Evolutionary conservation across 1,140 invertebrate species (phyloP).

Genomic region (Diorhabda sublineata): DNA sequence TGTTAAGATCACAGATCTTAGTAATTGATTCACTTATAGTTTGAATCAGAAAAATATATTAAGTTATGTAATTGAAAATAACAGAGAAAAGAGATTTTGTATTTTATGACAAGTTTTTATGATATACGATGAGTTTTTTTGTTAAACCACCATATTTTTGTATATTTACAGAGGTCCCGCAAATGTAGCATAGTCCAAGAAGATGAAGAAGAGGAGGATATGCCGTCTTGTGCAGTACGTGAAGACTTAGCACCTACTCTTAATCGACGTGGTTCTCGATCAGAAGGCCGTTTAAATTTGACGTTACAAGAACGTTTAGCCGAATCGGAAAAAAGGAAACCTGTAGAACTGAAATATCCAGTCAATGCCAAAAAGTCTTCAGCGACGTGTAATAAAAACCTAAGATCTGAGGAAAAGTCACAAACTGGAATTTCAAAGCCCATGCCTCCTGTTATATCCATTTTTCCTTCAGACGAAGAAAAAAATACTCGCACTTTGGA

Average conservation of each 20-base stretch:
- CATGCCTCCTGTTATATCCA: background rate
- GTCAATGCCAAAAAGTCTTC: background rate
- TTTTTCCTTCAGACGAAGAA: background rate
- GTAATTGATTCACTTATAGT: too few relatives aligned
- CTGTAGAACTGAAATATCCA: constrained; percentile 17
- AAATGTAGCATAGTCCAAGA: constrained; percentile 87
- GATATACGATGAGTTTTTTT: too few relatives aligned
- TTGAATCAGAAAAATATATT: too few relatives aligned
- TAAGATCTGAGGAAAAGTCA: background rate
- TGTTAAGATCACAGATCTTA: too few relatives aligned
- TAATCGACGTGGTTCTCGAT: constrained; percentile 57
- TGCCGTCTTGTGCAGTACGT: constrained; percentile 52
- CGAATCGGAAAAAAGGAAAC: constrained; percentile 43
- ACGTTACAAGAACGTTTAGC: constrained; percentile 51
- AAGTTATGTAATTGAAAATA: too few relatives aligned
- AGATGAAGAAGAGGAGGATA: constrained; percentile 73
- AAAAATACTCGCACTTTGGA: too few relatives aligned
- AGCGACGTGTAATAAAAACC: constrained; percentile 1
- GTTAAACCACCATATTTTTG: too few relatives aligned
- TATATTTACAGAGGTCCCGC: constrained; percentile 55
- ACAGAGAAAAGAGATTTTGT: too few relatives aligned
- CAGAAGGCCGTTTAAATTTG: constrained; percentile 59
- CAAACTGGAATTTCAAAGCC: background rate
- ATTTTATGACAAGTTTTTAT: too few relatives aligned
- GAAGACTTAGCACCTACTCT: constrained; percentile 51